phyloP scores from a whole-genome alignment of 2,113 vertebrate genomes.

The Nyctereutes procyonoides region DNA sequence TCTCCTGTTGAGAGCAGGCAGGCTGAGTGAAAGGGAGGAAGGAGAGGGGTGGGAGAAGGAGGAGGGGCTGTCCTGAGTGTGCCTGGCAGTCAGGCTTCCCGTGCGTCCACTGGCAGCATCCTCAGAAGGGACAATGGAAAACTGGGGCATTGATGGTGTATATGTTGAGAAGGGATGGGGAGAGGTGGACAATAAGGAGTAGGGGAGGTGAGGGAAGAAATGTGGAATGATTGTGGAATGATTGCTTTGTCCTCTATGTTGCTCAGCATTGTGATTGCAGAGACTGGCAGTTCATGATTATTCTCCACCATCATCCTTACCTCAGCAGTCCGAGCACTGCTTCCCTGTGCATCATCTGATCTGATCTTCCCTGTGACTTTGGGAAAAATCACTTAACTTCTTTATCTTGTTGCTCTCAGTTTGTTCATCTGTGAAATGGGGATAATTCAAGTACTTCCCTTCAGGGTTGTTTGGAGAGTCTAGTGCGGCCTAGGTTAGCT shows the following conservation, averaged over 20 bases:
- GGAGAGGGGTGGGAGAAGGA: not conserved
- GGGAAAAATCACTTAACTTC: not conserved
- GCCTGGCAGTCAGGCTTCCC: not conserved
- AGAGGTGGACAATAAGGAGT: not conserved
- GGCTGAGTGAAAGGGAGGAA: not conserved
- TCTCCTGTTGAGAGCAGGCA: conserved; percentile 58
- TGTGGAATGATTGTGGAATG: not conserved
- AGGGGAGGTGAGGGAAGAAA: not conserved
- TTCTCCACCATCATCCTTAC: rapidly evolving
- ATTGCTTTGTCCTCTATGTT: not conserved
- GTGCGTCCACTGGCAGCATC: not conserved
- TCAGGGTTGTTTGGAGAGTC: not conserved
- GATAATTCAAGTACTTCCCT: not conserved
- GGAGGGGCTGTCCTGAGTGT: not conserved
- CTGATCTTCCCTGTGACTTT: not conserved
- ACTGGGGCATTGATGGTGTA: too few species aligned
- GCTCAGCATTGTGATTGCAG: not conserved
- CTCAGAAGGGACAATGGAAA: not conserved
- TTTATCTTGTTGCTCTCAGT: not conserved
- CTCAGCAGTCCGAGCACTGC: not conserved
- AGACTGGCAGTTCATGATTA: rapidly evolving
- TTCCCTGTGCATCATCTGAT: not conserved
- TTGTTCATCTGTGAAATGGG: not conserved
- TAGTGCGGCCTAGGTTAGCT: not conserved
- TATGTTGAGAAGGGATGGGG: not conserved